These are phyloP conservation scores for Hoplodrina blanda DNA, from an alignment of 2,888 invertebrate species.

Conservation along the genomic window DNA sequence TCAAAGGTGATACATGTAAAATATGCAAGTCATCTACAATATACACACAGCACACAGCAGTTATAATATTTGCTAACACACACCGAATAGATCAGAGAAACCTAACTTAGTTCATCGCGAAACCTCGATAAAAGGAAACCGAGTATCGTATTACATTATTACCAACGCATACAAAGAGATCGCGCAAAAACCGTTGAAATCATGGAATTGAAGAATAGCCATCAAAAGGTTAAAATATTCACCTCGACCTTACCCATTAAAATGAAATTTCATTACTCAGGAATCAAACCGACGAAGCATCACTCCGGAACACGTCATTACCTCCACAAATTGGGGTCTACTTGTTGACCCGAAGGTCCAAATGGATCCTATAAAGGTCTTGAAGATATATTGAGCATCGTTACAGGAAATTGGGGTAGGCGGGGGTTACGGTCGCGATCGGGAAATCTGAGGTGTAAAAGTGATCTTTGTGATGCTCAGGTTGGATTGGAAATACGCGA, in stretches of 20 bases:
- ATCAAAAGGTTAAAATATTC: slow-evolving; percentile 19
- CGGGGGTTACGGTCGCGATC: slow-evolving; percentile 31
- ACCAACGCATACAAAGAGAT: slow-evolving; percentile 4
- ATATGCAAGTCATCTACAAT: neutral
- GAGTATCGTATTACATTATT: slow-evolving; percentile 15
- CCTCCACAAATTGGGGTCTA: slow-evolving; percentile 66
- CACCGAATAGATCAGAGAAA: neutral
- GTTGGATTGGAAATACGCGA: neutral
- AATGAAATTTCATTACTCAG: slow-evolving; percentile 47
- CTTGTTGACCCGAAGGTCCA: slow-evolving; percentile 56
- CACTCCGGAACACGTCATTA: slow-evolving; percentile 62
- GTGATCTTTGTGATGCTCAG: slow-evolving; percentile 28
- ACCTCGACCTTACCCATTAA: slow-evolving; percentile 29
- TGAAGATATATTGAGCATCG: slow-evolving; percentile 57
- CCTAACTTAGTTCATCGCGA: slow-evolving; percentile 21
- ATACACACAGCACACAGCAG: neutral
- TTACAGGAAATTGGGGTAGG: slow-evolving; percentile 61
- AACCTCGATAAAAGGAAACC: slow-evolving; percentile 3
- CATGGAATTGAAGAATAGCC: neutral
- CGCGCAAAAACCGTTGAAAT: neutral
- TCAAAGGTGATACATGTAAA: neutral
- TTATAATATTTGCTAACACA: neutral
- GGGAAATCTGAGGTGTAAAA: slow-evolving; percentile 38
- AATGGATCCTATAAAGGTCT: slow-evolving; percentile 56
- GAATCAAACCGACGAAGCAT: slow-evolving; percentile 58